These are phyloP conservation scores for Dascillus cervinus DNA, from an alignment of 2,888 invertebrate species.

Conservation along the genomic window DNA sequence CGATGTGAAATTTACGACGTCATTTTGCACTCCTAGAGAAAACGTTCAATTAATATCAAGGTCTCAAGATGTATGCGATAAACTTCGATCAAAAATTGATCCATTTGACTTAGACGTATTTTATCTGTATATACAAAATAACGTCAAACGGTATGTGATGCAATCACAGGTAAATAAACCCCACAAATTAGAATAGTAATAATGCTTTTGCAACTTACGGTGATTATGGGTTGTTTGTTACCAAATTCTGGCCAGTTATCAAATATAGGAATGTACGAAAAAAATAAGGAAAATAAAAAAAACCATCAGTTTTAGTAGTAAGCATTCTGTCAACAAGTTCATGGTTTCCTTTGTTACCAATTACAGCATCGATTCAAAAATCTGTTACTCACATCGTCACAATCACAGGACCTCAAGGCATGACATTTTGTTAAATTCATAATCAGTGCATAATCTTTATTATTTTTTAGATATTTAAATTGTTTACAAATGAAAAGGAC, in stretches of 20 bases:
- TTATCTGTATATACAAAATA: constrained; percentile 68
- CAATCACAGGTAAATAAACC: constrained; percentile 68
- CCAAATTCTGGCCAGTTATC: constrained; percentile 57
- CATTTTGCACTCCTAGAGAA: constrained; percentile 64
- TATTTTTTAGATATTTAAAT: constrained; percentile 3
- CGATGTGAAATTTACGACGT: constrained; percentile 71
- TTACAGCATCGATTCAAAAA: constrained; percentile 53
- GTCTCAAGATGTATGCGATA: constrained; percentile 61
- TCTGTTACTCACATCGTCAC: constrained; percentile 19
- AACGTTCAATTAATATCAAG: constrained; percentile 55
- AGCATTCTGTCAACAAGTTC: constrained; percentile 50
- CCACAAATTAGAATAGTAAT: too few relatives aligned
- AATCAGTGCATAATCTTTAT: not conserved
- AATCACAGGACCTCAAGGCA: constrained; percentile 32
- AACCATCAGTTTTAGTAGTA: constrained; percentile 67
- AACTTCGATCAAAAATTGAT: constrained; percentile 70
- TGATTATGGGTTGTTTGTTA: constrained; percentile 61
- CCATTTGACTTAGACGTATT: constrained; percentile 92
- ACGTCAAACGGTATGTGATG: constrained; percentile 67
- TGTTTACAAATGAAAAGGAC: constrained; percentile 1
- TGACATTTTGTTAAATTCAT: too few relatives aligned
- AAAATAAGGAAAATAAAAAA: constrained; percentile 50
- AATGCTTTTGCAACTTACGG: too few relatives aligned
- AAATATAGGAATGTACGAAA: constrained; percentile 48
- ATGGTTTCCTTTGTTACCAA: constrained; percentile 78